phyloP scores from a whole-genome alignment of 64 coral and sea anemone genomes.

The Stichodactyla mertensii region DNA sequence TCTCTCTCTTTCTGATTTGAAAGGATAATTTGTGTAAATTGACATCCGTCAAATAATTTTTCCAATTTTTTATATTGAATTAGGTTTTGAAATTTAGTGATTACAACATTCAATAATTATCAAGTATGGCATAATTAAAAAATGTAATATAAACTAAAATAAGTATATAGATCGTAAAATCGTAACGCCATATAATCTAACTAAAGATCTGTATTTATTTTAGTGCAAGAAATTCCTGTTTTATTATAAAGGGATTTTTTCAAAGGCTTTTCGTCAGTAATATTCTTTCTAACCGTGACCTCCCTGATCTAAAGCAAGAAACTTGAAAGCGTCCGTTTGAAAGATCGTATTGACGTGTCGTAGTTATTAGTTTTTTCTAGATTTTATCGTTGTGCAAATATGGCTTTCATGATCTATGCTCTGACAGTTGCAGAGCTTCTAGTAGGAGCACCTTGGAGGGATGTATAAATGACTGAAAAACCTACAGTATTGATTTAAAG shows the following conservation, averaged over 20 bases:
- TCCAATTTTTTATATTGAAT: neutral
- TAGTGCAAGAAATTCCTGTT: too few species aligned
- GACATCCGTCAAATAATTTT: neutral
- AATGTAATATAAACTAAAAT: neutral
- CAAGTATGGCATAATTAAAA: neutral
- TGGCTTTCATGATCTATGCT: neutral
- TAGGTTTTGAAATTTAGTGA: neutral
- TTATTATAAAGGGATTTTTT: too few species aligned
- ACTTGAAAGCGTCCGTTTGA: neutral
- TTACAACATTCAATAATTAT: neutral
- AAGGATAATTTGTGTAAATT: neutral
- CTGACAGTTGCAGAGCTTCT: too few species aligned
- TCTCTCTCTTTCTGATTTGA: too few species aligned
- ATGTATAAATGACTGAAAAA: too few species aligned
- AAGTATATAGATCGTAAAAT: neutral
- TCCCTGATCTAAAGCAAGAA: neutral
- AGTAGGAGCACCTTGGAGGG: too few species aligned
- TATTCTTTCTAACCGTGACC: too few species aligned
- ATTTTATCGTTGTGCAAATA: neutral
- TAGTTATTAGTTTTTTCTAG: neutral
- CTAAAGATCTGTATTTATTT: too few species aligned
- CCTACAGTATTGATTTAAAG: too few species aligned
- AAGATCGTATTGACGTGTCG: neutral
- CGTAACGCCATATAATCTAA: too few species aligned
- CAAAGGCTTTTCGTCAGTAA: too few species aligned